Base-by-base conservation (phyloP, 1,140 invertebrate genomes). In the Physella acuta region DNA sequence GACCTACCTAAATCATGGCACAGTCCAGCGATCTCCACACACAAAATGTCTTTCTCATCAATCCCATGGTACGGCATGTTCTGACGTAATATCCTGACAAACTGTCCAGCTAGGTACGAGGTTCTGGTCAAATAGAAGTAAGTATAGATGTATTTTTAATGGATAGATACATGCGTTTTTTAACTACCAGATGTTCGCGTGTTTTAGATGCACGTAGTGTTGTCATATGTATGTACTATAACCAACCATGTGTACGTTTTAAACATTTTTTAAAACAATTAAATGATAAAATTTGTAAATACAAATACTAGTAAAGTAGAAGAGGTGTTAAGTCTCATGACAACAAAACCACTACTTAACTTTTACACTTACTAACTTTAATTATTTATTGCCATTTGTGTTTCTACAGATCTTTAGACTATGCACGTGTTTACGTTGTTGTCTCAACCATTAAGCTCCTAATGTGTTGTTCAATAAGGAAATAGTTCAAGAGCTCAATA, bases 1-100 rank as follows among this genome's bases (percentile, higher is more conserved):
- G n/a, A n/a, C 44, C 24, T 73, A 34, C 90, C 90, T 1, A 91
- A 73, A 77, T 92, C 90, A 83, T 91, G 91, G 68, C 90, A 88
- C 0, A 92, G 85, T 0, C 88, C 90, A 55, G 90, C 90, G 39
- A 92, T 85, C 75, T 87, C 72, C 5, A 91, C 81, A 79, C 88
- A 89, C 5, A 88, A 64, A 36, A 86, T 73, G 72, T 89, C 88
- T 51, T 71, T 71, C 2, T 79, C 75, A 5, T 73, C 79, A 37
- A 89, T 88, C 1, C 77, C 62, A 28, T 88, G 70, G 72, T 87
- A 85, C 20, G 86, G 86, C 69, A 88, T 87, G 30, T 79, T 75
- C 8, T 74, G 34, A 30, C 75, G 65, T 8, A 88, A 63, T 8
- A 75, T 74, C 33, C 72, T 68, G 3, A 82, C 75, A 39, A 88